These are phyloP conservation scores for Lypha dubia DNA, from an alignment of 2,888 invertebrate species.

Conservation along the genomic window DNA sequence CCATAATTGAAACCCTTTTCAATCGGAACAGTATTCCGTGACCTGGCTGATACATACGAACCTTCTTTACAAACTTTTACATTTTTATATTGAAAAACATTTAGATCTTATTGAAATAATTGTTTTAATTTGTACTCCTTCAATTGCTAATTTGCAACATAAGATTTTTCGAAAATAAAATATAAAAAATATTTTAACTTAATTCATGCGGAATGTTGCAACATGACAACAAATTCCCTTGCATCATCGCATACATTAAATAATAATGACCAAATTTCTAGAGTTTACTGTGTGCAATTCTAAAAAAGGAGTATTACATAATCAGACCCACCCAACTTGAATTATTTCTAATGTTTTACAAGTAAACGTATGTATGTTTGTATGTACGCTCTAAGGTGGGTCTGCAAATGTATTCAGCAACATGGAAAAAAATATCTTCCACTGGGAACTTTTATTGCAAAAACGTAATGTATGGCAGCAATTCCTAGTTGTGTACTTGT, in stretches of 20 bases:
- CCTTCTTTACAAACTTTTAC: too few species aligned
- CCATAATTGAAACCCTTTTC: too few species aligned
- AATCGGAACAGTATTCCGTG: too few species aligned
- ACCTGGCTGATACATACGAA: too few species aligned
- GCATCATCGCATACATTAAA: conserved; percentile 30
- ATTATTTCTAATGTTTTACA: conserved; percentile 17
- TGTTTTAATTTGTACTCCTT: not conserved
- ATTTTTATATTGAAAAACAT: not conserved
- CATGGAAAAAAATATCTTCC: not conserved
- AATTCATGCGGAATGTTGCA: conserved; percentile 22
- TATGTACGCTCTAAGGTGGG: conserved; percentile 45
- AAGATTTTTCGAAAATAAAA: not conserved
- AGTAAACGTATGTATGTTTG: not conserved
- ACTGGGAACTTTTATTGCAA: conserved; percentile 6
- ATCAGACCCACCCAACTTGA: conserved; percentile 52
- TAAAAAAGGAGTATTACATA: conserved; percentile 52
- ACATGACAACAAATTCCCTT: conserved; percentile 22
- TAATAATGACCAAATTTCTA: conserved; percentile 42
- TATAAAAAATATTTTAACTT: not conserved
- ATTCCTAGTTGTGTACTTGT: conserved; percentile 2
- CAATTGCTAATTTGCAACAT: not conserved
- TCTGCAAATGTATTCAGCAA: conserved; percentile 32
- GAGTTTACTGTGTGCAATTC: conserved; percentile 43
- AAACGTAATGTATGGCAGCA: not conserved
- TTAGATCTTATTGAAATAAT: not conserved